Conservation (phyloP, 2,797 vertebrate species). For the Bradypodion pumilum region DNA sequence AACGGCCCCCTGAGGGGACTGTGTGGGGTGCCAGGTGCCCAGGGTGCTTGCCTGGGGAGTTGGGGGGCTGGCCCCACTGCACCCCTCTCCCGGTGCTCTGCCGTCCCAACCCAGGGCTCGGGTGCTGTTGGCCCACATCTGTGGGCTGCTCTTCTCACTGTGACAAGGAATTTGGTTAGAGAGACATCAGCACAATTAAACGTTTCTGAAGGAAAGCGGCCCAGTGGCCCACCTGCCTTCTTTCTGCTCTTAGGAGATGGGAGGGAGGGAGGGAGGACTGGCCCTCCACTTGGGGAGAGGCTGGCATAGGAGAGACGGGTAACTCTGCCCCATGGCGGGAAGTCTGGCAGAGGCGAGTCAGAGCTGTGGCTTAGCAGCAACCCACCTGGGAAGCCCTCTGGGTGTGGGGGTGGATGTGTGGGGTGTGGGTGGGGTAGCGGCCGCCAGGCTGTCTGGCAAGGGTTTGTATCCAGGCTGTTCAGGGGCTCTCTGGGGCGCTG, state of each 20-base stretch:
- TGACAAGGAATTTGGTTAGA: background rate
- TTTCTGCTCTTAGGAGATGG: background rate
- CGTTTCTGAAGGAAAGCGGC: constrained; percentile 1
- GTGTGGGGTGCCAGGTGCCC: too few species aligned
- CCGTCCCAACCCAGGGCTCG: background rate
- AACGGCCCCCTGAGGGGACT: background rate
- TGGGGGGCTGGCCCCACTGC: background rate
- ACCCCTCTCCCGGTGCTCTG: background rate
- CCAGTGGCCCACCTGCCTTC: background rate
- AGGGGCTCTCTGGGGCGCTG: too few species aligned
- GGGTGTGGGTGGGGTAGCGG: too few species aligned
- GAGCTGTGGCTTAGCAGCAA: too few species aligned
- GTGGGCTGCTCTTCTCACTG: constrained; percentile 3
- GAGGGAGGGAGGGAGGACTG: background rate
- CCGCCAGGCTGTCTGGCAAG: too few species aligned
- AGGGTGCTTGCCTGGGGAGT: too few species aligned
- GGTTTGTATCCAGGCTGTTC: too few species aligned
- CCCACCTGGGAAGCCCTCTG: too few species aligned
- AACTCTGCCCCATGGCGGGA: too few species aligned
- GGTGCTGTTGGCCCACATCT: background rate
- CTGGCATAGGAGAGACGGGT: too few species aligned
- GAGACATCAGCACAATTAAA: constrained; percentile 24
- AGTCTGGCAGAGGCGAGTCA: too few species aligned
- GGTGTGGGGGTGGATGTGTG: too few species aligned
- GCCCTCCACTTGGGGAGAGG: background rate